Conservation (phyloP, 2,113 vertebrate genomes). For the Willisornis vidua region DNA sequence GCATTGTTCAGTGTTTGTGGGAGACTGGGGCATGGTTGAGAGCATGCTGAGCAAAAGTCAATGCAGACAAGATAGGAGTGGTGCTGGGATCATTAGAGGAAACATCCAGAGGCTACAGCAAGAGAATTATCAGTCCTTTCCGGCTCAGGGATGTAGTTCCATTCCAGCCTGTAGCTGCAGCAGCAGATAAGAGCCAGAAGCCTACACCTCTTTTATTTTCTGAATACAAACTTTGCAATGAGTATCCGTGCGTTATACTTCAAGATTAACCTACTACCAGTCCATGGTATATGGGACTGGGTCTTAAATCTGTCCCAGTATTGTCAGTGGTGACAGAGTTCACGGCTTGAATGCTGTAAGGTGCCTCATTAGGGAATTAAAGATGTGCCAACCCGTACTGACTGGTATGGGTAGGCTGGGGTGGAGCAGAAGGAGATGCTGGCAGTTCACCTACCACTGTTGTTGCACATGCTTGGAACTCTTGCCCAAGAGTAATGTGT, state of each 20-base stretch:
- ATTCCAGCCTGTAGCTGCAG: constrained; percentile 15
- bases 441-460: neutral
- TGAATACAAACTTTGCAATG: neutral
- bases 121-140: constrained; percentile 20
- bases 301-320: neutral
- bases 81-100: constrained; percentile 32
- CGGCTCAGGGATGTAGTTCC: neutral
- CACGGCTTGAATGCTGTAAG: neutral
- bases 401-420: fast-evolving
- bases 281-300: neutral
- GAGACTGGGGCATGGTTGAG: constrained; percentile 45
- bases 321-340: neutral
- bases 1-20: constrained; percentile 56
- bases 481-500: neutral
- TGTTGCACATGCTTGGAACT: neutral
- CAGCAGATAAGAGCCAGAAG: constrained; percentile 17
- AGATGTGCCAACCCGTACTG: fast-evolving
- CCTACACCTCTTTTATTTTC: neutral
- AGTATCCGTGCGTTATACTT: neutral
- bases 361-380: neutral
- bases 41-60: constrained; percentile 61
- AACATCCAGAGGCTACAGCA: constrained; percentile 23
- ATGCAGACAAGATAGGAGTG: constrained; percentile 33
- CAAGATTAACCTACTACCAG: neutral
- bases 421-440: neutral